Base-by-base conservation (phyloP, 2,113 vertebrate species). In the Aegotheles bennettii region DNA sequence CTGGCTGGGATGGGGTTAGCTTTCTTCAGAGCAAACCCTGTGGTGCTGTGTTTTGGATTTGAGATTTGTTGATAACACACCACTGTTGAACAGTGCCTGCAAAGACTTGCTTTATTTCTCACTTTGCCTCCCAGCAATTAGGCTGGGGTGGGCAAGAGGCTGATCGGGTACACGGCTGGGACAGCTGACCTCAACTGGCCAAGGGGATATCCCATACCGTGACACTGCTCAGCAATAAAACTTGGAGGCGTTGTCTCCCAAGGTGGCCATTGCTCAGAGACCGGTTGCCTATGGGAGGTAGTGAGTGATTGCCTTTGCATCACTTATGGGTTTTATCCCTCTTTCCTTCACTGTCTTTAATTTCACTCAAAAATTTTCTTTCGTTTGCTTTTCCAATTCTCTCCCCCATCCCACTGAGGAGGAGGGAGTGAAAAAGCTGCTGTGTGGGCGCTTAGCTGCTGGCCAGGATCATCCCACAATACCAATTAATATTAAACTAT, bases 401-500 rank as follows among this genome's bases (percentile, higher is more conserved):
- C 14, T 48, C 3, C 9, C 7, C 38, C 0, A 2, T 35, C 47
- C 24, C 1, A 1, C n/a, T 43, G 4, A 0, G 1, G 42, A 7
- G 6, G 24, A 73, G 26, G 28, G 40, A 68, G 23, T 10, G 31
- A 88, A 63, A 4, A 18, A 80, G 20, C 13, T 59, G 17, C 16
- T 56, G 24, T 10, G 3, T 20, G 26, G 10, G 14, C 69, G 28
- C 24, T 65, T 70, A 75, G 17, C 15, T 60, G 67, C 38, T 63
- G n/a, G 16, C 28, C 7, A 2, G 21, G 40, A 43, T 78, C 51
- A 82, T 75, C 51, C 16, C 21, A 53, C 42, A 82, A 23, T 65
- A 75, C 1, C 38, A 85, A 95, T 93, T 91, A 95, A 78, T 89
- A 87, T 84, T 81, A 95, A 94, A 87, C 43, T 77, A 89, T 56